Evolutionary conservation across 2,888 invertebrate species (phyloP), one percentile per base, ranked within the genome.

Genomic region (Hypolimnas misippus): DNA sequence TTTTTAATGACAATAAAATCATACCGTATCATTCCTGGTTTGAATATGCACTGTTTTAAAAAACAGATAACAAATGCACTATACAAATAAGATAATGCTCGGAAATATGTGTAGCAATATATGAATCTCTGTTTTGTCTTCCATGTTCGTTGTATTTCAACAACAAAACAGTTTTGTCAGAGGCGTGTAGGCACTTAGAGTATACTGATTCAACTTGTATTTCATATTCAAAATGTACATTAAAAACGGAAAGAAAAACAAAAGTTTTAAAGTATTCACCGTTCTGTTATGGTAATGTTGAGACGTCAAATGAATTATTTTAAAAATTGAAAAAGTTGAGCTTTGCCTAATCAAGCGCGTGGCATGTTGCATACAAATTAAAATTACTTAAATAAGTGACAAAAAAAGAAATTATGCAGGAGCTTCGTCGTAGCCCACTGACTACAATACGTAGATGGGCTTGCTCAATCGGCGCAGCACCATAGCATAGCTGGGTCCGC

Each of bases 121-220:
- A 49, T 53, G 38, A 52, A 35, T 59, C 46, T 73, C 2, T 38
- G 76, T 80, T 83, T 86, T 85, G 86, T 87, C 78, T 86, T 77
- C 72, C 71, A 71, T 60, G 54, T 17, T 29, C 49, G 49, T 54
- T 59, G 51, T 54, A 52, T 83, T 83, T 46, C 77, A 80, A 87
- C 83, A 87, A 84, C 79, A 79, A 77, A 73, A 78, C 77, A 70
- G 82, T 87, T 87, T 88, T 87, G 85, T 89, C 84, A 85, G 75
- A 74, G 75, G 76, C 77, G 78, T 77, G 79, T 80, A 81, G 81
- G 81, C 83, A 85, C 82, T 86, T 81, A 79, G 74, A 76, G 12
- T 19, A 72, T 77, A 82, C 78, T 82, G 79, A 79, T 79, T 78
- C 73, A 74, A 82, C 77, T 82, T 81, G 75, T 79, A 81, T 87